Base-by-base conservation (phyloP, 1,140 invertebrate species). In the Drosophila miranda region DNA sequence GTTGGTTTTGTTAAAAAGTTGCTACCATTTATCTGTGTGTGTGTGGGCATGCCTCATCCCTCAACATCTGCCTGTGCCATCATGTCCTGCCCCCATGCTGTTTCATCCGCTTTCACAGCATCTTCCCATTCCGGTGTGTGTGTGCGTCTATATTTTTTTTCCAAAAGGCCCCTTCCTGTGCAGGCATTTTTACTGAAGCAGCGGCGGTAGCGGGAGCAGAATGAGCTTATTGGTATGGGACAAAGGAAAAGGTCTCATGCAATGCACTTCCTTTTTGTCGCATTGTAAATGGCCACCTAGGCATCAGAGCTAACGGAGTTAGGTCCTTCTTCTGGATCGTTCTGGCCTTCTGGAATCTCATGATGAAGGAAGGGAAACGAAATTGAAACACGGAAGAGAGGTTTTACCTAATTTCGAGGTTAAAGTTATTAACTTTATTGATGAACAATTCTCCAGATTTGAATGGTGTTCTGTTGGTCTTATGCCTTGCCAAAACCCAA, bases 1-100 rank as follows among this genome's bases (percentile, higher is more conserved):
- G 53, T 63, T 67, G 57, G 57, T 83, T 84, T 83, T 86, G 81
- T 80, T 74, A 74, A 86, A 82, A 86, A 74, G 63, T 86, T 86
- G 72, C 81, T 58, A 86, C 57, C 77, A 86, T 84, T 84, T 84
- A 84, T 86, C 81, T 81, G 75, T 66, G 56, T 77, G 59, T 57
- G 30, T 70, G 49, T 52, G 68, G 51, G 30, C 51, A 46, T 28
- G 28, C 19, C 45, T 34, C 41, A 51, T 62, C 48, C 54, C 55
- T 34, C 46, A 49, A 46, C 53, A 51, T 38, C 23, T 26, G 4
- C 23, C 21, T 55, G 44, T 28, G 28, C 26, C 54, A 49, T 41
- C 23, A 30, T 30, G 8, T 8, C 48, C 52, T 26, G 51, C 42
- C 70, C 53, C 69, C 55, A 34, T 53, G 78, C 62, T 69, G 58